These are phyloP conservation scores for Neodiprion pinetum DNA, from an alignment of 1,140 invertebrate species.

Conservation along the genomic window DNA sequence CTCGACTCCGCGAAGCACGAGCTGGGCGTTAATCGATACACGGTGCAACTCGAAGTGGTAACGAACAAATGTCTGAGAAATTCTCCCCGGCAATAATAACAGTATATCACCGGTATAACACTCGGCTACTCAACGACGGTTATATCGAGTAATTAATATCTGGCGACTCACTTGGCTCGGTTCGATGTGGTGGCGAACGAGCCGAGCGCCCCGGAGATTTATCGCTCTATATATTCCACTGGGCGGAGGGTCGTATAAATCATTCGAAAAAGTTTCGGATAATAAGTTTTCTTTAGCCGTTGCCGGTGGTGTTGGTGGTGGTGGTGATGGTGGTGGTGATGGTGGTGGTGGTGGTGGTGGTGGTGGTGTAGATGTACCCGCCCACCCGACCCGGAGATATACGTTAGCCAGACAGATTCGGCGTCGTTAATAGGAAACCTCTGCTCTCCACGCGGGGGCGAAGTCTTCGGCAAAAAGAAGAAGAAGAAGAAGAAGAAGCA, in stretches of 20 bases:
- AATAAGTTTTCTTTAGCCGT: slow-evolving; percentile 7
- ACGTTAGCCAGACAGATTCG: not conserved
- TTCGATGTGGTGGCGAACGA: not conserved
- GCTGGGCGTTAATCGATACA: no score
- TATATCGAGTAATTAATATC: slow-evolving; percentile 8
- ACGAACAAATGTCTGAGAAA: no score
- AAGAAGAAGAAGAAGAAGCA: not conserved
- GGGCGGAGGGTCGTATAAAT: slow-evolving; percentile 1
- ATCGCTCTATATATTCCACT: slow-evolving; percentile 1
- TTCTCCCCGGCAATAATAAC: no score
- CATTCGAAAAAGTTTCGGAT: slow-evolving; percentile 7
- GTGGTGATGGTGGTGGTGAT: no score
- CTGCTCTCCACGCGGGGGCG: not conserved
- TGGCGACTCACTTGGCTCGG: not conserved
- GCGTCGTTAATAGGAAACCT: slow-evolving; percentile 7
- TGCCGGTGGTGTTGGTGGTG: no score
- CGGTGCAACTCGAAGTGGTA: no score
- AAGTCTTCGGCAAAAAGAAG: not conserved
- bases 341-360: no score
- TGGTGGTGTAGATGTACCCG: not conserved
- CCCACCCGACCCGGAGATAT: not conserved
- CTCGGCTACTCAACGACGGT: not conserved
- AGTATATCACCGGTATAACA: no score
- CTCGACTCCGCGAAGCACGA: no score
- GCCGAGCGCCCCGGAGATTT: not conserved